Conservation (phyloP, 2,888 invertebrate genomes). For the Hipparchia semele region DNA sequence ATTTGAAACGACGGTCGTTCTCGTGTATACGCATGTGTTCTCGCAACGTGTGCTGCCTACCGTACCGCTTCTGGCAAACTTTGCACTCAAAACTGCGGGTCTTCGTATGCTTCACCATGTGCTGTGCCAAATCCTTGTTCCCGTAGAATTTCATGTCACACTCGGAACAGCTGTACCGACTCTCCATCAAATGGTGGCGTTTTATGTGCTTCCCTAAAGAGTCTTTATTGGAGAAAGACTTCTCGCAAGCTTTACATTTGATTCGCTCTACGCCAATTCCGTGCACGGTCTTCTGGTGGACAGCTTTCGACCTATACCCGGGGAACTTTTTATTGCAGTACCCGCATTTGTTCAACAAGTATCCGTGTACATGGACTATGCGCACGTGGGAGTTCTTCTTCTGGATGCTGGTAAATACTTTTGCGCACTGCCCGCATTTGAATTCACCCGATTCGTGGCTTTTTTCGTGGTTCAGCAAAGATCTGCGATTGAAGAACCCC, state of each 20-base stretch:
- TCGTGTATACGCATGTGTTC: constrained; percentile 48
- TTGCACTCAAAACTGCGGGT: constrained; percentile 60
- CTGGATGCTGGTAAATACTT: constrained; percentile 40
- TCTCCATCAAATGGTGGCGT: constrained; percentile 44
- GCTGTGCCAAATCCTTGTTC: constrained; percentile 56
- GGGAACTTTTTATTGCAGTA: constrained; percentile 43
- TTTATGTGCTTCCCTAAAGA: constrained; percentile 41
- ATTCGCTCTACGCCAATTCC: constrained; percentile 34
- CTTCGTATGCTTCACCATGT: constrained; percentile 63
- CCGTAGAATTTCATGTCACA: constrained; percentile 57
- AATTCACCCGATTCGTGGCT: constrained; percentile 43
- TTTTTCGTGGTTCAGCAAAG: constrained; percentile 40
- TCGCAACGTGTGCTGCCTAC: constrained; percentile 43
- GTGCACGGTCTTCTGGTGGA: constrained; percentile 45
- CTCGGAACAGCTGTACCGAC: constrained; percentile 40
- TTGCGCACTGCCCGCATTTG: constrained; percentile 44
- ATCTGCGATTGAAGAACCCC: constrained; percentile 46
- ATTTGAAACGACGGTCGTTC: constrained; percentile 44
- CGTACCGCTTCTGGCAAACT: constrained; percentile 54
- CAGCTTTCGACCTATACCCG: constrained; percentile 40
- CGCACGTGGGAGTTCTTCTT: constrained; percentile 44
- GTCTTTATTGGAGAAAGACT: constrained; percentile 40
- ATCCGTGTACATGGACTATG: constrained; percentile 37
- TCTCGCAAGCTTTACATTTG: constrained; percentile 47
- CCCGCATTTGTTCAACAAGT: constrained; percentile 41